Evolutionary conservation across 2,888 invertebrate species (phyloP).

Genomic region (Blastobasis adustella): DNA sequence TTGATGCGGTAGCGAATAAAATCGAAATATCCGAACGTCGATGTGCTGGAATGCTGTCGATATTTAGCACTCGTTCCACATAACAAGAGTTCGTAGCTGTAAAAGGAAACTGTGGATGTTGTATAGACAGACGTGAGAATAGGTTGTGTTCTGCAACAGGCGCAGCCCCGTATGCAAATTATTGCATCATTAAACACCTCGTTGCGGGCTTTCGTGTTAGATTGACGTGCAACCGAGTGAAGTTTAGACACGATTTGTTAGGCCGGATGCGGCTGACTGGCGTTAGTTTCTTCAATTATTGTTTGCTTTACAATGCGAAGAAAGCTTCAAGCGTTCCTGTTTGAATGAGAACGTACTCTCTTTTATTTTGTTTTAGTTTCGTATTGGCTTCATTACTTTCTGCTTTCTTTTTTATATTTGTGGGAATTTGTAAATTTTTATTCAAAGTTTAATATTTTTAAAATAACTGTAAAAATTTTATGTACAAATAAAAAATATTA

Average conservation of each 20-base stretch:
- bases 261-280: slow-evolving; percentile 64
- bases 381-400: too few species aligned
- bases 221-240: slow-evolving; percentile 43
- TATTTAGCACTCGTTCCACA: slow-evolving; percentile 26
- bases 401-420: too few species aligned
- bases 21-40: background rate
- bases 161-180: slow-evolving; percentile 66
- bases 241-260: slow-evolving; percentile 39
- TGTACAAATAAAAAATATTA: too few species aligned
- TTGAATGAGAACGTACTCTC: too few species aligned
- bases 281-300: slow-evolving; percentile 53
- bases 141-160: slow-evolving; percentile 37
- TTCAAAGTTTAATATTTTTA: too few species aligned
- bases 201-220: slow-evolving; percentile 54
- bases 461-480: too few species aligned
- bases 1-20: too few species aligned
- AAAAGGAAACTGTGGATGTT: slow-evolving; percentile 42
- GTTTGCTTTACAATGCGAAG: slow-evolving; percentile 12
- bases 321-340: too few species aligned
- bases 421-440: too few species aligned
- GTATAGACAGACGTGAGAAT: slow-evolving; percentile 65
- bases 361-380: too few species aligned
- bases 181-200: slow-evolving; percentile 72
- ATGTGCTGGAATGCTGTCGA: background rate
- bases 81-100: slow-evolving; percentile 47